Evolutionary conservation across 2,888 invertebrate genomes (phyloP), one percentile per base, ranked within the genome.

Genomic region (Muscina levida): DNA sequence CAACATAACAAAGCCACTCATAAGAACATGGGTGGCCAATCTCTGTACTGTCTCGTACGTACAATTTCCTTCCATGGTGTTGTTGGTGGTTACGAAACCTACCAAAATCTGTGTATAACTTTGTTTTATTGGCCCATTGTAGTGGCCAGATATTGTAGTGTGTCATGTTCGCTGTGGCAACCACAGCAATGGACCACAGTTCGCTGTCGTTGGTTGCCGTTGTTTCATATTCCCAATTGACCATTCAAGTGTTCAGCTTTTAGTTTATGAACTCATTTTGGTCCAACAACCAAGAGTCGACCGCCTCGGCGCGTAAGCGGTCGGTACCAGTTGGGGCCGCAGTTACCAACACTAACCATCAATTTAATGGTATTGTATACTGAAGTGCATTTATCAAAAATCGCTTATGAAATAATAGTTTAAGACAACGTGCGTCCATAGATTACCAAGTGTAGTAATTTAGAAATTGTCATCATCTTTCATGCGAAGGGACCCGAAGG

Each of bases 361-460:
- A 83, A 83, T 82, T 84, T 83, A 83, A 82, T 83, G 76, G 81
- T 75, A 75, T 22, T 15, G 19, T 42, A 77, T 79, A 62, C 59
- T 83, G 84, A 83, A 84, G 84, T 84, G 83, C 82, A 84, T 84
- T 84, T 83, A 84, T 84, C 84, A 84, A 84, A 84, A 84, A 84
- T 83, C 78, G 81, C 72, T 80, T 83, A 84, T 83, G 84, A 84
- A 84, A 84, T 84, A 84, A 84, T 84, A 84, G 82, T 83, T 83
- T 75, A 77, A 68, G 77, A 81, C 81, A 81, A 77, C 81, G 74
- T 81, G 77, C 77, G 77, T 81, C 67, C 62, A 51, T 62, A 72
- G 74, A 56, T 72, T 74, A 68, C 48, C 74, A 68, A 65, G 68
- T 65, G 72, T 51, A 77, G 74, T 77, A 77, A 81, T 81, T 81